Percentiles rank a stretch among this genome's conserved stretches.
These are phyloP conservation scores for Frankliniella fusca DNA, from an alignment of 2,888 invertebrate genomes.

Conservation along the genomic window DNA sequence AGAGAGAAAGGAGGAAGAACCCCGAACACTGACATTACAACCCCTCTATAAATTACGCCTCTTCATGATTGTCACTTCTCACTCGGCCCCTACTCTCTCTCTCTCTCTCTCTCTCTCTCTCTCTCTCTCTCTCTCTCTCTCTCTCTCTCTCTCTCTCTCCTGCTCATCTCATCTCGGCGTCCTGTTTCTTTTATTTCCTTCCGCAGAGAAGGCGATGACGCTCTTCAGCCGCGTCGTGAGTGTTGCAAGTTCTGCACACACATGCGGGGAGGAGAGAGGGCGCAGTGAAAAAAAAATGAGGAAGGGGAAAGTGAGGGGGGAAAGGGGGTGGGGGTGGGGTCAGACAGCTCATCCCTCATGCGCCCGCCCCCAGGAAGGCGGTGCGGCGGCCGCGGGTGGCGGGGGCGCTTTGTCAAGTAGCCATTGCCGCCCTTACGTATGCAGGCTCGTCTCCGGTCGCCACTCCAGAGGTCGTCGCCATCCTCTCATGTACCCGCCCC, in stretches of 20 bases:
- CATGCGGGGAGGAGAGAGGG: background rate
- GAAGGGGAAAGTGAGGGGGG: background rate
- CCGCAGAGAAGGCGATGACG: background rate
- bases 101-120: background rate
- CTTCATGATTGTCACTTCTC: constrained; percentile 13
- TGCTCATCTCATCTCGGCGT: background rate
- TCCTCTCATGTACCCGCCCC: no score
- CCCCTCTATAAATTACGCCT: constrained; percentile 13
- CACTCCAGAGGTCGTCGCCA: no score
- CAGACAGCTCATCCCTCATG: background rate
- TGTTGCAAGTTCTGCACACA: background rate
- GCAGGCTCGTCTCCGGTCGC: no score
- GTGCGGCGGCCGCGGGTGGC: no score
- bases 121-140: background rate
- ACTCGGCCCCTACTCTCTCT: background rate
- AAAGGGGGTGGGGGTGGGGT: background rate
- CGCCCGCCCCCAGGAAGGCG: background rate
- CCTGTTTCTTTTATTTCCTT: constrained; percentile 3
- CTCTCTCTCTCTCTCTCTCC: background rate
- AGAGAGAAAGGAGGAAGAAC: background rate
- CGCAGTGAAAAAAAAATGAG: background rate
- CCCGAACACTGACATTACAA: background rate
- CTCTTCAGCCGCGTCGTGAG: no score
- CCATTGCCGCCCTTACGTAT: no score
- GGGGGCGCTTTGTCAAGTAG: no score